phyloP scores from a whole-genome alignment of 2,888 invertebrate species.

The Synergus laeviventris region DNA sequence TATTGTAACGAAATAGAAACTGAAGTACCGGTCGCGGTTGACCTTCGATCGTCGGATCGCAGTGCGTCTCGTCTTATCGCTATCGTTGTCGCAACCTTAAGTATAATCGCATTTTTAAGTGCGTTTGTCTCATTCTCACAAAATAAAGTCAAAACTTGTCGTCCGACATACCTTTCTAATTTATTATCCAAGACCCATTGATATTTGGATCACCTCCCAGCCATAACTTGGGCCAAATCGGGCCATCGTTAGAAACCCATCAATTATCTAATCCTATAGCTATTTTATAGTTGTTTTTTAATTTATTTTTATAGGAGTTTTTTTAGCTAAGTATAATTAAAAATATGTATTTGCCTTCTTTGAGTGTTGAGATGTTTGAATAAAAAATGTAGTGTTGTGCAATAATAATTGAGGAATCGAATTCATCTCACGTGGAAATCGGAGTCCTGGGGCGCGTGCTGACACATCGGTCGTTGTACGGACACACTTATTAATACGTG shows the following conservation, averaged over 20 bases:
- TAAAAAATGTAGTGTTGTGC: not conserved
- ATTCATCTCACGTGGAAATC: slow-evolving; percentile 48
- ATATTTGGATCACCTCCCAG: too few relatives aligned
- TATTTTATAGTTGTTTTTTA: too few relatives aligned
- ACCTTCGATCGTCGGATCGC: slow-evolving; percentile 55
- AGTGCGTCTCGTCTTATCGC: slow-evolving; percentile 54
- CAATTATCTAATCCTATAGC: too few relatives aligned
- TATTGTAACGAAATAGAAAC: slow-evolving; percentile 46
- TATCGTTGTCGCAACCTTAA: slow-evolving; percentile 55
- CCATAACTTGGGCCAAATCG: too few relatives aligned
- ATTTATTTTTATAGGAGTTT: too few relatives aligned
- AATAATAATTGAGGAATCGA: slow-evolving; percentile 6
- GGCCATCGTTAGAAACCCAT: too few relatives aligned
- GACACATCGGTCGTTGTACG: slow-evolving; percentile 67
- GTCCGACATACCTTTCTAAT: not conserved
- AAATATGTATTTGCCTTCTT: not conserved
- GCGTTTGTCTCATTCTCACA: slow-evolving; percentile 49
- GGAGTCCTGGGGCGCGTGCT: slow-evolving; percentile 59
- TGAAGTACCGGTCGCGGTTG: slow-evolving; percentile 51
- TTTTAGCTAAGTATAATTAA: too few relatives aligned
- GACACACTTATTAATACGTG: slow-evolving; percentile 68
- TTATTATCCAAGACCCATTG: too few relatives aligned
- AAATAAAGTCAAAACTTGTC: slow-evolving; percentile 43
- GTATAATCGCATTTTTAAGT: slow-evolving; percentile 49
- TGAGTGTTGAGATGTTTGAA: not conserved